These are phyloP conservation scores for Hyles euphorbiae DNA, from an alignment of 1,140 invertebrate genomes.

Conservation along the genomic window DNA sequence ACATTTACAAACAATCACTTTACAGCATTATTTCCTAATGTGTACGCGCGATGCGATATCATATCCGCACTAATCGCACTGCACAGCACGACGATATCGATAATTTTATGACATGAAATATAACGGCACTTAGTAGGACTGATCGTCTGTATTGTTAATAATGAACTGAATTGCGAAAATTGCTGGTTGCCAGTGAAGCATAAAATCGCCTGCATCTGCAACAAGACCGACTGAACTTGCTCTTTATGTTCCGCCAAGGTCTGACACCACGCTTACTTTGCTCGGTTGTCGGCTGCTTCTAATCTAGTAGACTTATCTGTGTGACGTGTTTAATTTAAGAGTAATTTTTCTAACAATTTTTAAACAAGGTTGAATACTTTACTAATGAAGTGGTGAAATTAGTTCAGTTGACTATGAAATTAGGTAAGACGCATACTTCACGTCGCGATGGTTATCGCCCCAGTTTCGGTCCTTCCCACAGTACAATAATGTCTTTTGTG, in stretches of 20 bases:
- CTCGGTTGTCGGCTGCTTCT: constrained; percentile 23
- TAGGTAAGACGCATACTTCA: neutral
- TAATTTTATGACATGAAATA: constrained; percentile 14
- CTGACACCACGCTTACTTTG: constrained; percentile 18
- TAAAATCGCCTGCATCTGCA: constrained; percentile 21
- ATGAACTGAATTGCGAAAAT: constrained; percentile 29
- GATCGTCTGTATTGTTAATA: constrained; percentile 18
- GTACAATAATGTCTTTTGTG: neutral
- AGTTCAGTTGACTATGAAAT: neutral
- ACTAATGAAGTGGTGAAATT: constrained; percentile 3
- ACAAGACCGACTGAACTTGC: constrained; percentile 22
- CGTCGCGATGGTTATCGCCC: neutral
- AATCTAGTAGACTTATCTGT: neutral
- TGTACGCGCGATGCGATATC: constrained; percentile 3
- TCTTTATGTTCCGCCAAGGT: constrained; percentile 24
- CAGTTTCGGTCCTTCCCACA: constrained; percentile 4
- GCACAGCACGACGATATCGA: neutral
- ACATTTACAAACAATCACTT: constrained; percentile 17
- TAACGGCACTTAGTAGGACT: constrained; percentile 12
- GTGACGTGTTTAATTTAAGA: neutral
- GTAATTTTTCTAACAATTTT: neutral
- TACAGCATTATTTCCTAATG: constrained; percentile 9
- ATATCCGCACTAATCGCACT: constrained; percentile 7
- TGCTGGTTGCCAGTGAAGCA: constrained; percentile 26
- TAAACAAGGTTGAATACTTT: constrained; percentile 1